phyloP scores from a whole-genome alignment of 2,797 vertebrate species.

The Gymnopithys bicolor region DNA sequence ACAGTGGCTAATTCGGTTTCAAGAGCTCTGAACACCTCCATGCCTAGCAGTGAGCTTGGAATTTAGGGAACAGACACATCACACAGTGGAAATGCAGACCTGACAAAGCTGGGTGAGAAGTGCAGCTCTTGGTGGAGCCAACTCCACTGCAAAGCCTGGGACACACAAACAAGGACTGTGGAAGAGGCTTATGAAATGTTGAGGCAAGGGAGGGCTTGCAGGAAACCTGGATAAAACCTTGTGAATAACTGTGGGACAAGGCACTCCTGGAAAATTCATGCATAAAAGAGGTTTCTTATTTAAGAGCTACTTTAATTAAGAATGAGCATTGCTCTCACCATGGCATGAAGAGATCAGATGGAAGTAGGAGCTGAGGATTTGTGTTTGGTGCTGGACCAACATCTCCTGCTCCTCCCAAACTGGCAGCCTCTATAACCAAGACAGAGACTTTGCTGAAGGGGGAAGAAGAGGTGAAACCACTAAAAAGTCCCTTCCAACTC shows the following conservation, averaged over 20 bases:
- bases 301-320: neutral
- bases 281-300: neutral
- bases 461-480: neutral
- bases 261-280: neutral
- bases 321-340: accelerated
- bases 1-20: neutral
- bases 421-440: neutral
- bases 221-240: neutral
- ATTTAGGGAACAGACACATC: neutral
- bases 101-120: neutral
- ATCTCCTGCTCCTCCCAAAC: neutral
- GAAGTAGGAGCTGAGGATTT: neutral
- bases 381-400: neutral
- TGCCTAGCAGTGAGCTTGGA: neutral
- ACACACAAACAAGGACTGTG: accelerated
- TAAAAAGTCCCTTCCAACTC: neutral
- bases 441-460: neutral
- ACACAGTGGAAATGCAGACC: neutral
- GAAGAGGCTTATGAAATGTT: neutral
- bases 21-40: neutral
- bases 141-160: neutral
- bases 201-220: neutral
- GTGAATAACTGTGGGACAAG: neutral
- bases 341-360: neutral
- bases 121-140: neutral